Conservation (phyloP, 2,113 vertebrate genomes). For the Octodon degus region DNA sequence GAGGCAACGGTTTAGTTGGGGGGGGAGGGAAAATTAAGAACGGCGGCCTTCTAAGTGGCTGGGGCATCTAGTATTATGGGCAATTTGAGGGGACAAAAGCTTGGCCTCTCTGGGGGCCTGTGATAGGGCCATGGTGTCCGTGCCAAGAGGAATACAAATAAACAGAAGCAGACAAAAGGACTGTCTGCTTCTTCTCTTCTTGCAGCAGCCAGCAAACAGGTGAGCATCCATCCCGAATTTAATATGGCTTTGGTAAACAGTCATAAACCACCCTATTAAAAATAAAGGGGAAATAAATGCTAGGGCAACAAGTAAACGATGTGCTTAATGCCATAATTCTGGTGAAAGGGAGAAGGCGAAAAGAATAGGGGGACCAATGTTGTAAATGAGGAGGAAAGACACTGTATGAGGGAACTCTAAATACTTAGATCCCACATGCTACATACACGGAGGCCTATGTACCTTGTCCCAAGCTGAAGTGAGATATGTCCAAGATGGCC, state of each 20-base stretch:
- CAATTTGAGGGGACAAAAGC: constrained; percentile 59
- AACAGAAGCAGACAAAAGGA: not conserved
- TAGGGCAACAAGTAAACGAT: not conserved
- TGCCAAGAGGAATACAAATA: not conserved
- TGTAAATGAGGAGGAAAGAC: not conserved
- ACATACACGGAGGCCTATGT: not conserved
- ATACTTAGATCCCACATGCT: not conserved
- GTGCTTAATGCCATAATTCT: not conserved
- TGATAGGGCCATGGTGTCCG: not conserved
- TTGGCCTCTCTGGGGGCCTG: accelerated
- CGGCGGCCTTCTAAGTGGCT: constrained; percentile 57
- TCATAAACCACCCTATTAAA: not conserved
- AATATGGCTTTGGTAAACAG: not conserved
- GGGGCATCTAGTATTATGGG: constrained; percentile 46
- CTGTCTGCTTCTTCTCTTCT: not conserved
- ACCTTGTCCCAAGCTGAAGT: not conserved
- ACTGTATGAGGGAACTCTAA: not conserved
- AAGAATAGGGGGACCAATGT: not conserved
- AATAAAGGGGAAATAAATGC: not conserved
- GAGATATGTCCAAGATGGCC: not conserved
- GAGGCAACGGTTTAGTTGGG: constrained; percentile 66
- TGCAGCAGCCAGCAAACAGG: constrained; percentile 9
- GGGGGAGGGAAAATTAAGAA: constrained; percentile 41
- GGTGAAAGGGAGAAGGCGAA: not conserved
- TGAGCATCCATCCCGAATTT: not conserved